phyloP scores from a whole-genome alignment of 2,797 vertebrate genomes.

The Micrastur ruficollis region DNA sequence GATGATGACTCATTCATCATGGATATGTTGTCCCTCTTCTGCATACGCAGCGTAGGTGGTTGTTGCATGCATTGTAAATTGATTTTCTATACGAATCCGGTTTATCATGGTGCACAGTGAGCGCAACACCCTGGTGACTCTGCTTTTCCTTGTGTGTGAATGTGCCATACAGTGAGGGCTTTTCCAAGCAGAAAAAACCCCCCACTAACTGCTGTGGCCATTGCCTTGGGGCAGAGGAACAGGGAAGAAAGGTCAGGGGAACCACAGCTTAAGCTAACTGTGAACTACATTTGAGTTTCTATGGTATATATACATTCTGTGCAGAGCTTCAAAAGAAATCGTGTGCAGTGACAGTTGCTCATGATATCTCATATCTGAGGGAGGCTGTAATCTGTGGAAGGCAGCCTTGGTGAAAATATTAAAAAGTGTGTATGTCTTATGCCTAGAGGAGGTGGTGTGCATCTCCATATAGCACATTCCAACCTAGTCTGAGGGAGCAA shows the following conservation, averaged over 20 bases:
- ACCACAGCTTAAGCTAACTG: neutral
- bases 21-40: neutral
- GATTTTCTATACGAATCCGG: neutral
- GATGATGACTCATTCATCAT: neutral
- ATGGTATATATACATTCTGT: neutral
- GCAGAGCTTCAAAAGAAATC: neutral
- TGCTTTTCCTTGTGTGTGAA: neutral
- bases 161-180: neutral
- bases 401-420: neutral
- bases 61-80: neutral
- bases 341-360: neutral
- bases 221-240: neutral
- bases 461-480: neutral
- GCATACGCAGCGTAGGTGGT: accelerated
- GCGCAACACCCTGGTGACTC: neutral
- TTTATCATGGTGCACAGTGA: neutral
- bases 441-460: neutral
- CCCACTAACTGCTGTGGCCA: neutral
- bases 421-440: neutral
- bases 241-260: neutral
- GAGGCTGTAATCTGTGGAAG: neutral
- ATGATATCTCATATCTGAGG: neutral
- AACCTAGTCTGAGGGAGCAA: neutral
- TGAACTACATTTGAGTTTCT: neutral
- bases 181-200: neutral